Conservation (phyloP, 2,888 invertebrate species). For the Dascillus cervinus region DNA sequence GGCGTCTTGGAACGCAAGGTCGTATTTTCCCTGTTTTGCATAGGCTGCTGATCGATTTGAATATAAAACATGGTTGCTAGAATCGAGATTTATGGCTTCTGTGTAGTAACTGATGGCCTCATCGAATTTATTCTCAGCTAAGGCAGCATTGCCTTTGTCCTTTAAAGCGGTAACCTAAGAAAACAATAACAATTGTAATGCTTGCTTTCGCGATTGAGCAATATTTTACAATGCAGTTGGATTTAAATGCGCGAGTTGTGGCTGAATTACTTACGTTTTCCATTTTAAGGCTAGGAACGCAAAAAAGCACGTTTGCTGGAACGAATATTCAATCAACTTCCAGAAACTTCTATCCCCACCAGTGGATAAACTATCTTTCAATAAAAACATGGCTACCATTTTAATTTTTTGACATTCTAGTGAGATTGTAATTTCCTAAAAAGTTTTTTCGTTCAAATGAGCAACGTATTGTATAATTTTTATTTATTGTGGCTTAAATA, state of each 20-base stretch:
- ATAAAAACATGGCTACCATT: background rate
- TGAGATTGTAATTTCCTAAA: no score
- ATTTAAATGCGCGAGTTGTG: no score
- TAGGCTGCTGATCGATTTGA: conserved; percentile 90
- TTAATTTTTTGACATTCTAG: no score
- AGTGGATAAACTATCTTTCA: background rate
- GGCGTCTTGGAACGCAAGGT: conserved; percentile 74
- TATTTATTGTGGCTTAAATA: no score
- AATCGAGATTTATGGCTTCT: conserved; percentile 72
- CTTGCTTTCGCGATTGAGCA: no score
- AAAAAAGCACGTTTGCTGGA: no score
- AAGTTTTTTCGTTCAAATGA: no score
- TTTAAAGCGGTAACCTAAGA: conserved; percentile 72
- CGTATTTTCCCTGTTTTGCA: conserved; percentile 70
- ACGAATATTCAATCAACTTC: conserved; percentile 8
- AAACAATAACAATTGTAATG: conserved; percentile 2
- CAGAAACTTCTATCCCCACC: conserved; percentile 12
- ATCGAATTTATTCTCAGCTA: conserved; percentile 66
- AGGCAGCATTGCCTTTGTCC: conserved; percentile 78
- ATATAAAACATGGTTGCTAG: conserved; percentile 77
- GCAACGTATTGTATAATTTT: no score
- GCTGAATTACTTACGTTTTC: no score
- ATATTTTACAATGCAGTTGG: no score
- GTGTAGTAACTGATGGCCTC: conserved; percentile 76
- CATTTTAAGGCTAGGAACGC: no score